Evolutionary conservation across 2,888 invertebrate genomes (phyloP).

Genomic region (Epinotia nisella): DNA sequence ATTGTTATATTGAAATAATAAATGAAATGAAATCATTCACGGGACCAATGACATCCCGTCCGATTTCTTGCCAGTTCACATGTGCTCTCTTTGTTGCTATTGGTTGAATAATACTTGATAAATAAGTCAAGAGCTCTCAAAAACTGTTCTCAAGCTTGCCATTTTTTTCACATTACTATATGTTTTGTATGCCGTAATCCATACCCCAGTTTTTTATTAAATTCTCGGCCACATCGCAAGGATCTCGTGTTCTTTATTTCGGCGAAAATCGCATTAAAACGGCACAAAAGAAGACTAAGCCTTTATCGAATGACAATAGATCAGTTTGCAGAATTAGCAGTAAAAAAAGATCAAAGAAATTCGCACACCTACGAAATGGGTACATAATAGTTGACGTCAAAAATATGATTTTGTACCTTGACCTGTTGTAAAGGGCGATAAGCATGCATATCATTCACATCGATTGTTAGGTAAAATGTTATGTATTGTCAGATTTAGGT

Average conservation of each 20-base stretch:
- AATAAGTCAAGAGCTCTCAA: not conserved
- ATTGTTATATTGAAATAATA: too few species aligned
- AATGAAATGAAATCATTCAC: too few species aligned
- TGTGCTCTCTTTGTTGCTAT: too few species aligned
- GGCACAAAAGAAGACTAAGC: slow-evolving; percentile 20
- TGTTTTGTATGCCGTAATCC: not conserved
- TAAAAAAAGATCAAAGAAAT: not conserved
- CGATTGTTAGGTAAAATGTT: too few species aligned
- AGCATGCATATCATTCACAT: too few species aligned
- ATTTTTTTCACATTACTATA: not conserved
- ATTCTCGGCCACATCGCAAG: not conserved
- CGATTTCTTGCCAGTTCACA: too few species aligned
- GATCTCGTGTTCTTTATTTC: slow-evolving; percentile 15
- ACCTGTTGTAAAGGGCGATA: too few species aligned
- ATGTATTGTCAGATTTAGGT: too few species aligned
- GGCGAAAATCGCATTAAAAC: slow-evolving; percentile 30
- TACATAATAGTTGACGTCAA: not conserved
- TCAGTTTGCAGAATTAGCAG: not conserved
- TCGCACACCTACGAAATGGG: not conserved
- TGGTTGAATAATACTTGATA: too few species aligned
- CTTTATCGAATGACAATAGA: slow-evolving; percentile 30
- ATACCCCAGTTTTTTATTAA: slow-evolving; percentile 25
- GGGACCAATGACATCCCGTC: too few species aligned
- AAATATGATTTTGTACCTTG: not conserved
- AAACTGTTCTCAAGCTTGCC: not conserved